Conservation (phyloP, 2,888 invertebrate species). For the Taphrorychus bicolor region DNA sequence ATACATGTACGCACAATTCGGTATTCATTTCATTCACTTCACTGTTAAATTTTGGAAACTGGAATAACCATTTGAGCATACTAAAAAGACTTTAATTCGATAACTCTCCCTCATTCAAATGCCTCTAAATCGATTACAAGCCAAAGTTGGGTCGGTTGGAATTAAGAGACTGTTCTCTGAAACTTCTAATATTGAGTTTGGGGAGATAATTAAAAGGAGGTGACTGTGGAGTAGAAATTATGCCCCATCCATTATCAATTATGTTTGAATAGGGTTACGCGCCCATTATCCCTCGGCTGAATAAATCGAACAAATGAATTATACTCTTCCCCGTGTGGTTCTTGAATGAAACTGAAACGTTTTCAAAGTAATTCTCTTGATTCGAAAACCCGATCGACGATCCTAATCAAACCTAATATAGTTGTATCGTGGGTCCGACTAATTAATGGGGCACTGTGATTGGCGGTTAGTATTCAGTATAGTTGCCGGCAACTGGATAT, state of each 20-base stretch:
- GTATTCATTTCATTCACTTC: too few relatives aligned
- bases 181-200: slow-evolving; percentile 24
- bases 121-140: slow-evolving; percentile 16
- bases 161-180: slow-evolving; percentile 24
- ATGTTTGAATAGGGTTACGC: slow-evolving; percentile 8
- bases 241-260: slow-evolving; percentile 20
- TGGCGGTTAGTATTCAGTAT: slow-evolving; percentile 25
- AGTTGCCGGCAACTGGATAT: slow-evolving; percentile 33
- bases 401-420: slow-evolving; percentile 1
- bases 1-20: too few relatives aligned
- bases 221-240: slow-evolving; percentile 14
- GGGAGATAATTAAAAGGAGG: slow-evolving; percentile 30
- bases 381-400: not conserved
- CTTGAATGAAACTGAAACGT: not conserved
- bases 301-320: not conserved
- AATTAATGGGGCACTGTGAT: slow-evolving; percentile 20
- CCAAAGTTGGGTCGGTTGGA: slow-evolving; percentile 11
- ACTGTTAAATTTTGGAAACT: too few relatives aligned
- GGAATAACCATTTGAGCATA: too few relatives aligned
- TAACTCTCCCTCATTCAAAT: not conserved
- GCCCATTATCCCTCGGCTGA: not conserved
- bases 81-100: too few relatives aligned
- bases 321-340: not conserved
- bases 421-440: not conserved
- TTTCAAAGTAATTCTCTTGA: too few relatives aligned